Percentiles rank a stretch among this genome's conserved stretches.
Evolutionary conservation across 2,797 vertebrate species (phyloP).

Genomic region (Limnodromus scolopaceus): DNA sequence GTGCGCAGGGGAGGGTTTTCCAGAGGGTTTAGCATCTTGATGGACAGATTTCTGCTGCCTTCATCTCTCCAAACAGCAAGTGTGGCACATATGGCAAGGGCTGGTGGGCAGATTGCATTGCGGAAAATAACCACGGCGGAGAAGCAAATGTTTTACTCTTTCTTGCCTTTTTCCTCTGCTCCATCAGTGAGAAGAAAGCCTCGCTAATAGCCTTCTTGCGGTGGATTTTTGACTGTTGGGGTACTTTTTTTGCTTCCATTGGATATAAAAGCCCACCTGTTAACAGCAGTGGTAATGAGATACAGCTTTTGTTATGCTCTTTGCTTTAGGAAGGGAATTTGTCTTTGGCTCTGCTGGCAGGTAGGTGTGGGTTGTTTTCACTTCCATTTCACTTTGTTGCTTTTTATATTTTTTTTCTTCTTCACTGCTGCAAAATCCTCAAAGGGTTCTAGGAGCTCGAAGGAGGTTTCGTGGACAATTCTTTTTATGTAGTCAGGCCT

Average conservation of each 20-base stretch:
- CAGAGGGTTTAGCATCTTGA: slow-evolving; percentile 70
- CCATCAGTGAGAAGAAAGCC: background rate
- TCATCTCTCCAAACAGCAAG: slow-evolving; percentile 55
- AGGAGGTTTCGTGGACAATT: background rate
- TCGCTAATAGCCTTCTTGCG: background rate
- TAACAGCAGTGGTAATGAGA: background rate
- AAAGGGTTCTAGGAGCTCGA: background rate
- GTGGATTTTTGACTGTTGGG: background rate
- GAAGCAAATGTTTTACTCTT: slow-evolving; percentile 40
- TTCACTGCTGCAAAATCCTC: background rate
- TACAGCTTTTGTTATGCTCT: background rate
- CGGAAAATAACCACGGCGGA: slow-evolving; percentile 42
- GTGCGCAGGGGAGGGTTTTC: slow-evolving; percentile 40
- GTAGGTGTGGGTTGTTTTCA: background rate
- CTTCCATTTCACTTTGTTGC: background rate
- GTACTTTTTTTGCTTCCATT: background rate
- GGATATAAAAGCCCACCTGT: background rate
- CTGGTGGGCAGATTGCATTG: slow-evolving; percentile 61
- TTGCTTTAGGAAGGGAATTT: background rate
- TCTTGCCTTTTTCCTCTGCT: slow-evolving; percentile 15
- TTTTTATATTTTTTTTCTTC: background rate
- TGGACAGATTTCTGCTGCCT: slow-evolving; percentile 67
- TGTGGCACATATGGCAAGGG: slow-evolving; percentile 38
- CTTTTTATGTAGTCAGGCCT: background rate
- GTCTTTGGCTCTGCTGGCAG: background rate